Evolutionary conservation across 2,888 invertebrate genomes (phyloP), one percentile per base, ranked within the genome.

Genomic region (Acronicta psi): DNA sequence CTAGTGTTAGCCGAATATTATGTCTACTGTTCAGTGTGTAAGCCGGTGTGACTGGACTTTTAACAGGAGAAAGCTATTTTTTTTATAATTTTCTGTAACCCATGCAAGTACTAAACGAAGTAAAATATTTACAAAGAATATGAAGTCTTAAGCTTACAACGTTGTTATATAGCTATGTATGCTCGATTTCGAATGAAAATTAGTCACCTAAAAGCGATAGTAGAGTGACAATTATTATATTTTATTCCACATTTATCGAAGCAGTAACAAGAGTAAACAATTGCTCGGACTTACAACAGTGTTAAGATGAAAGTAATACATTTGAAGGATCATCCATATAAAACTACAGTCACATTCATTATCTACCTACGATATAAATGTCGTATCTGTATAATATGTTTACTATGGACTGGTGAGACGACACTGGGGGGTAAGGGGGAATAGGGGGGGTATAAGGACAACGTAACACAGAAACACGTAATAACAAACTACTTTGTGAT

Each of bases 171-270:
- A 70, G 76, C 77, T 82, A 82, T 82, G 69, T 79, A 80, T 77
- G 81, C 80, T 80, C 73, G 73, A 79, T 81, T 76, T 79, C 59
- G 75, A 84, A 83, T 82, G 77, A 75, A 83, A 86, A 84, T 78
- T 77, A 82, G 88, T 91, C 90, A 87, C 87, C 88, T 90, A 89
- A 56, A 92, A 92, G 92, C 92, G 83, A 88, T 86, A 90, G 82
- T 86, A 87, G 73, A 86, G 87, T 89, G 89, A 89, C 86, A 75
- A 63, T 83, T 81, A 82, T 81, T 72, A 82, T 80, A 74, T 78
- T 82, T 50, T 80, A 83, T 85, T 85, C 77, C 88, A 91, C 88
- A 90, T 88, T 86, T 81, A 88, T 87, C 80, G 79, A 92, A 92
- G 91, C 91, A 77, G 87, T 81, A 86, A 87, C 85, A 76, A 85